These are phyloP conservation scores for Dysdera silvatica DNA, from an alignment of 1,140 invertebrate genomes.

Conservation along the genomic window DNA sequence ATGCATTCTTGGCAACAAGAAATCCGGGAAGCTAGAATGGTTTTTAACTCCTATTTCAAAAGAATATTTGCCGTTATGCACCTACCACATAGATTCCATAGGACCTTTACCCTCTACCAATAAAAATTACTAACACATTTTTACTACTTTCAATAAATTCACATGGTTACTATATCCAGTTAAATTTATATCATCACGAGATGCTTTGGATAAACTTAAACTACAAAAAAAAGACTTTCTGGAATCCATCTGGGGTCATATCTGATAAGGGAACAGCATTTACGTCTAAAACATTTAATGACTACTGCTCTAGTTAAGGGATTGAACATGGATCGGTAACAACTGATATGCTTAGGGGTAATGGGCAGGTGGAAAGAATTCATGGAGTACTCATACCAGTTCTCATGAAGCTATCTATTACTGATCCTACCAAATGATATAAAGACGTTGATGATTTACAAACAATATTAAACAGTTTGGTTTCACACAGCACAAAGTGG, in stretches of 20 bases:
- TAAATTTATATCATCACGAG: not conserved
- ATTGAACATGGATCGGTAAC: not conserved
- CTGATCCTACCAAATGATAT: not conserved
- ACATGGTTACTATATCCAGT: no score
- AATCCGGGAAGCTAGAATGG: no score
- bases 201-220: not conserved
- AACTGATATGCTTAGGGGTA: not conserved
- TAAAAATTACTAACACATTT: no score
- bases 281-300: not conserved
- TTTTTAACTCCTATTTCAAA: no score
- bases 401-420: not conserved
- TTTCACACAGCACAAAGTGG: not conserved
- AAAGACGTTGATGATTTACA: not conserved
- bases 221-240: not conserved
- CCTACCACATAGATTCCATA: no score
- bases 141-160: no score
- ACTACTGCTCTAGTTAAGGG: not conserved
- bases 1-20: no score
- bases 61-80: no score
- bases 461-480: not conserved
- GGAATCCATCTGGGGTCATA: not conserved
- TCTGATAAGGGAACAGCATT: not conserved
- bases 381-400: not conserved
- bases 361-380: not conserved
- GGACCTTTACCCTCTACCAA: no score